A percentile compares a stretch with the other conserved stretches of the same genome.
Conservation (phyloP, 2,797 vertebrate genomes). For the Spinus olivaceus region DNA sequence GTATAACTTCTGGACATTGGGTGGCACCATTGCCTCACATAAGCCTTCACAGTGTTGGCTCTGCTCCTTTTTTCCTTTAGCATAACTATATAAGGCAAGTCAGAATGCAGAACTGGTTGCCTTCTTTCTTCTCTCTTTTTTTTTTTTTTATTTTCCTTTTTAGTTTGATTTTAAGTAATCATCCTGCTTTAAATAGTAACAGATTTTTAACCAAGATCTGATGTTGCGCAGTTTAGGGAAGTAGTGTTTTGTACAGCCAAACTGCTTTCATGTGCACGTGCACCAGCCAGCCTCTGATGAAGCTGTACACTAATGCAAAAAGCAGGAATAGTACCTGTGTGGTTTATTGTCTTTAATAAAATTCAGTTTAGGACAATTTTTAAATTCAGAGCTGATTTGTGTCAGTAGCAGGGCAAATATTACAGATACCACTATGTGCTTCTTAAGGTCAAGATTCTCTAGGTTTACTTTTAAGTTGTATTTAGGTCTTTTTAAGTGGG, state of each 20-base stretch:
- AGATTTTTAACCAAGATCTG: neutral
- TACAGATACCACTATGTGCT: neutral
- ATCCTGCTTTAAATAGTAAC: neutral
- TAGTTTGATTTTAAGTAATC: neutral
- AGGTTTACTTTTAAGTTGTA: neutral
- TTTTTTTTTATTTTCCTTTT: neutral
- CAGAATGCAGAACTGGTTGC: neutral
- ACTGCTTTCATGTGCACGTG: neutral
- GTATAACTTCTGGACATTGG: conserved; percentile 23
- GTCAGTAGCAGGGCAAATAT: neutral
- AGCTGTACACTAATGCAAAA: neutral
- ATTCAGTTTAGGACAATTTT: neutral
- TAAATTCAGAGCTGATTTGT: neutral
- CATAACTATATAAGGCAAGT: conserved; percentile 10
- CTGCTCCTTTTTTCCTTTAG: neutral
- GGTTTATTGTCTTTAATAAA: neutral
- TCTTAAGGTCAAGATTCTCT: neutral
- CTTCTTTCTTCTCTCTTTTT: neutral
- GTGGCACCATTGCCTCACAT: conserved; percentile 23
- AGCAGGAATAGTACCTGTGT: neutral
- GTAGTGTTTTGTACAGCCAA: neutral
- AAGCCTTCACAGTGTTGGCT: neutral
- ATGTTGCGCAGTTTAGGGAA: neutral
- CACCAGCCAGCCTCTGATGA: neutral
- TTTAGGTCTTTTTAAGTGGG: neutral